Percentiles rank a stretch among this genome's conserved stretches.
These are phyloP conservation scores for Clusia tigrina DNA, from an alignment of 2,888 invertebrate genomes.

Conservation along the genomic window DNA sequence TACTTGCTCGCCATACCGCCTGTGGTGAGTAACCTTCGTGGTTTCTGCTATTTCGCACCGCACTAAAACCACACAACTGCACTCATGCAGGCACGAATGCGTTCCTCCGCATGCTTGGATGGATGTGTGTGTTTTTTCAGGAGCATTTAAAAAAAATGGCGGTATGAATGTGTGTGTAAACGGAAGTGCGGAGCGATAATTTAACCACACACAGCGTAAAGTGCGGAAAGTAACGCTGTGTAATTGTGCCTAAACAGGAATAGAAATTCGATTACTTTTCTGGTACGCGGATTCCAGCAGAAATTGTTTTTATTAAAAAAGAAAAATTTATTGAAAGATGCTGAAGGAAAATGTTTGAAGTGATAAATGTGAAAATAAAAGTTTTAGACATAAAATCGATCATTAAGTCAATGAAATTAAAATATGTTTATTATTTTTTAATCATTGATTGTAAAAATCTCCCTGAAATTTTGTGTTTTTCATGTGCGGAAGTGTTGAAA, in stretches of 20 bases:
- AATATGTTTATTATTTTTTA: too few species aligned
- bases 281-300: neutral
- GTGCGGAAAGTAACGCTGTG: conserved; percentile 2
- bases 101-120: neutral
- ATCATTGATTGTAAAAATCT: too few species aligned
- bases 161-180: neutral
- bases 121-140: neutral
- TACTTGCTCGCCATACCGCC: neutral
- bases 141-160: neutral
- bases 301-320: neutral
- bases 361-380: neutral
- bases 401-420: too few species aligned
- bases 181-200: neutral
- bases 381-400: too few species aligned
- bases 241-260: neutral
- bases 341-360: neutral
- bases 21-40: neutral
- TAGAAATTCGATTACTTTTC: neutral
- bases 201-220: neutral
- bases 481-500: too few species aligned
- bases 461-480: too few species aligned
- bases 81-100: neutral
- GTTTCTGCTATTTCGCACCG: neutral
- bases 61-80: conserved; percentile 1
- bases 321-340: neutral